Evolutionary conservation across 37 sponge, comb jelly and placozoan species (phyloP), one percentile per base, ranked within the genome.

Genomic region (Theonella swinhoei): DNA sequence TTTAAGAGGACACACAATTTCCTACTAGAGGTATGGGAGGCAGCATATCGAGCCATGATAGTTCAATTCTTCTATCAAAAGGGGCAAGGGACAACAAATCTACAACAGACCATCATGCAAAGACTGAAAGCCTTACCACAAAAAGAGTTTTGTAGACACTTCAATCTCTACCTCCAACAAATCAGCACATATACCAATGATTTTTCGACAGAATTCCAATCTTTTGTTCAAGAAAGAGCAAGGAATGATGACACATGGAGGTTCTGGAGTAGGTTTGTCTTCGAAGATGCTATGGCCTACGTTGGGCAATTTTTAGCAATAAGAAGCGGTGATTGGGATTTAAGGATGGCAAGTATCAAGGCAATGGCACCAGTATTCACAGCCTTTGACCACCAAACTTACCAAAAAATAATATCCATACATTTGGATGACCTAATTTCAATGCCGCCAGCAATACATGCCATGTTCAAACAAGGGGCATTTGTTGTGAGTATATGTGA

Each of bases 1-100:
- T 80, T 80, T 39, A 80, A 80, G 58, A 8, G 80, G 28, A n/a
- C n/a, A n/a, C n/a, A n/a, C n/a, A n/a, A n/a, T n/a, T 80, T 80
- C 32, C 14, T 80, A 3, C 70, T 80, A 26, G 70, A 80, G 68
- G 64, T 62, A 63, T 78, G 79, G 79, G 79, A 78, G 30, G 64
- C 79, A 63, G 4, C 63, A 4, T 78, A 63, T 42, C 38, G 76
- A 39, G 79, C 37, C 4, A 63, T 63, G 79, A 29, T 63, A 17
- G 4, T 36, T 25, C 14, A 62, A 35, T 61, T 63, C 40, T 33
- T 64, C n/a, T n/a, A n/a, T n/a, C n/a, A n/a, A n/a, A n/a, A n/a
- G n/a, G n/a, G n/a, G n/a, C n/a, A n/a, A n/a, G n/a, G n/a, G n/a
- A n/a, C n/a, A n/a, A n/a, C n/a, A n/a, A n/a, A n/a, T n/a, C n/a